A percentile compares a stretch with the other conserved stretches of the same genome.
Conservation (phyloP, 2,888 invertebrate genomes). For the Zygaena filipendulae region DNA sequence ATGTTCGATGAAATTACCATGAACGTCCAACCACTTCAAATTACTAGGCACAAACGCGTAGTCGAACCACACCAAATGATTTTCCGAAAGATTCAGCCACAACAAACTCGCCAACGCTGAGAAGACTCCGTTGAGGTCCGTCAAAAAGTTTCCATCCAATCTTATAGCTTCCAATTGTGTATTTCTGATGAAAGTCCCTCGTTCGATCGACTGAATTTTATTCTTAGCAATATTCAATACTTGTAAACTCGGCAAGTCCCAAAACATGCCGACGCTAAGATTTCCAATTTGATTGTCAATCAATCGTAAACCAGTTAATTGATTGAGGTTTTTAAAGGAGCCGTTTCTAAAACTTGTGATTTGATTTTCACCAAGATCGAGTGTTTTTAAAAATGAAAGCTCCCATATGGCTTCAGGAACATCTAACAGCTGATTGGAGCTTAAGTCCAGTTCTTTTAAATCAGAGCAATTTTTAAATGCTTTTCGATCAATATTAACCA, state of each 20-base stretch:
- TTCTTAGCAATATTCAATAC: conserved; percentile 91
- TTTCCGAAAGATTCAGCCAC: conserved; percentile 90
- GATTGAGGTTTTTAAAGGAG: conserved; percentile 85
- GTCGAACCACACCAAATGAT: conserved; percentile 93
- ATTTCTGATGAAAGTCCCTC: conserved; percentile 86
- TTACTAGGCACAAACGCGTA: conserved; percentile 92
- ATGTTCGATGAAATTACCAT: conserved; percentile 89
- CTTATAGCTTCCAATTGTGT: conserved; percentile 86
- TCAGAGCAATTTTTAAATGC: conserved; percentile 90
- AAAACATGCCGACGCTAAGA: conserved; percentile 86
- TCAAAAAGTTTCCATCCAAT: conserved; percentile 87
- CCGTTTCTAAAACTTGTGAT: conserved; percentile 86
- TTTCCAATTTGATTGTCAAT: conserved; percentile 92
- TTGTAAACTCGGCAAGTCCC: conserved; percentile 85
- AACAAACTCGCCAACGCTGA: conserved; percentile 85
- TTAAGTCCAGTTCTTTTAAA: conserved; percentile 88
- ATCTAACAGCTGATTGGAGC: conserved; percentile 83
- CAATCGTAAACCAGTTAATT: conserved; percentile 86
- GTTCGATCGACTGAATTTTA: conserved; percentile 85
- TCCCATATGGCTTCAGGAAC: conserved; percentile 87
- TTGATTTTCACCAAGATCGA: conserved; percentile 93
- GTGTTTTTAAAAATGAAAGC: conserved; percentile 83
- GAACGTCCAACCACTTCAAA: conserved; percentile 91
- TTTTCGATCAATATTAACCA: conserved; percentile 80
- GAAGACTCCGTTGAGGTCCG: conserved; percentile 91